phyloP scores from a whole-genome alignment of 2,113 vertebrate species.

The Neotragus moschatus region DNA sequence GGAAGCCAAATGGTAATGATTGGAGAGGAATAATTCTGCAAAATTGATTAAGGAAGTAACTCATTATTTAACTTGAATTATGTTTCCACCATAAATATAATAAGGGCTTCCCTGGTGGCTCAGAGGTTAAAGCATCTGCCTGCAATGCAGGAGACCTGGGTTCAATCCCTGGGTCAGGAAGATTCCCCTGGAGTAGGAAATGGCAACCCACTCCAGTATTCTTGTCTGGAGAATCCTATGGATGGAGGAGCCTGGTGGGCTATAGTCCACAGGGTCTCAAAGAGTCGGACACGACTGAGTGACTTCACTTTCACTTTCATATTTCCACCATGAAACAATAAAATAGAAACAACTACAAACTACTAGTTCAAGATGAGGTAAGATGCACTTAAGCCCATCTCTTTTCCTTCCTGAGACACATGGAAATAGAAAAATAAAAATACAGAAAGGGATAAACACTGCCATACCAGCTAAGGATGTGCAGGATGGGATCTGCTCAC shows the following conservation, averaged over 20 bases:
- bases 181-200: too few species aligned
- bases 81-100: background rate
- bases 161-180: too few species aligned
- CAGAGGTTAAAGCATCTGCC: too few species aligned
- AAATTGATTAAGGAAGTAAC: background rate
- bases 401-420: background rate
- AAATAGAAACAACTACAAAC: background rate
- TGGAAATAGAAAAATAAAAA: background rate
- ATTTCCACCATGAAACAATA: background rate
- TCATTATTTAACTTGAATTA: background rate
- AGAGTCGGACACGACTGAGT: too few species aligned
- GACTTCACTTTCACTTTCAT: too few species aligned
- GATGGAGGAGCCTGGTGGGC: too few species aligned
- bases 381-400: background rate
- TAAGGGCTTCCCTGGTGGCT: too few species aligned
- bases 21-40: background rate
- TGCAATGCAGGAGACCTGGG: too few species aligned
- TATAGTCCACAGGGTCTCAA: too few species aligned
- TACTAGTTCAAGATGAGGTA: background rate
- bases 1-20: background rate
- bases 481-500: background rate
- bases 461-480: background rate
- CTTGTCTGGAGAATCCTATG: too few species aligned
- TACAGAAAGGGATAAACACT: background rate
- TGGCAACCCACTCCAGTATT: too few species aligned